Evolutionary conservation across 2,113 vertebrate species (phyloP).

Genomic region (Podocnemis expansa): DNA sequence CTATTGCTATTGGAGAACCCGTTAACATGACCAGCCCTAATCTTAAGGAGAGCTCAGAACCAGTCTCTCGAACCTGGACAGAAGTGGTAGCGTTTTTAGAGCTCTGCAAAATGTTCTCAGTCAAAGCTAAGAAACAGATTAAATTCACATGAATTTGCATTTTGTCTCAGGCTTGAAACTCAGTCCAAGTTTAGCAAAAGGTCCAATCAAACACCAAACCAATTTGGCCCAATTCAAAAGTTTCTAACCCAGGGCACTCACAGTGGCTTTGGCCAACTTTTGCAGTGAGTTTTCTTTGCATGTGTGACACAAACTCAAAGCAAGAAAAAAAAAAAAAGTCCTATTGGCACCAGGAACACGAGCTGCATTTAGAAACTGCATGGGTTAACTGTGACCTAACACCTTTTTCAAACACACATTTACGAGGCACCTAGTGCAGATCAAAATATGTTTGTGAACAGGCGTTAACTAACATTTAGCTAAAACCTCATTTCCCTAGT

Average conservation of each 20-base stretch:
- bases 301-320: slow-evolving; percentile 5
- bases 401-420: background rate
- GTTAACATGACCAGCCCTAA: background rate
- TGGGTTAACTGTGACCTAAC: background rate
- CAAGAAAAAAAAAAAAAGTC: slow-evolving; percentile 42
- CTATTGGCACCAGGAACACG: background rate
- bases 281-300: background rate
- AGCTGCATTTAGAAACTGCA: background rate
- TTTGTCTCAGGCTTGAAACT: slow-evolving; percentile 29
- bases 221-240: background rate
- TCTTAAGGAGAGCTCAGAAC: background rate
- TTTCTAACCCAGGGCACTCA: slow-evolving; percentile 18
- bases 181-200: background rate
- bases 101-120: background rate
- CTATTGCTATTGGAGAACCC: background rate
- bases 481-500: background rate
- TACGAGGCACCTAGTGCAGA: background rate
- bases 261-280: slow-evolving; percentile 9
- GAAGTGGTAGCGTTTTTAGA: background rate
- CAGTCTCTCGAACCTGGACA: background rate
- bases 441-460: background rate
- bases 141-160: background rate
- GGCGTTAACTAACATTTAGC: background rate
- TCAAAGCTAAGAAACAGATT: slow-evolving; percentile 1
- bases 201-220: background rate